phyloP scores from a whole-genome alignment of 1,140 invertebrate species.

The Armadillidium nasatum region DNA sequence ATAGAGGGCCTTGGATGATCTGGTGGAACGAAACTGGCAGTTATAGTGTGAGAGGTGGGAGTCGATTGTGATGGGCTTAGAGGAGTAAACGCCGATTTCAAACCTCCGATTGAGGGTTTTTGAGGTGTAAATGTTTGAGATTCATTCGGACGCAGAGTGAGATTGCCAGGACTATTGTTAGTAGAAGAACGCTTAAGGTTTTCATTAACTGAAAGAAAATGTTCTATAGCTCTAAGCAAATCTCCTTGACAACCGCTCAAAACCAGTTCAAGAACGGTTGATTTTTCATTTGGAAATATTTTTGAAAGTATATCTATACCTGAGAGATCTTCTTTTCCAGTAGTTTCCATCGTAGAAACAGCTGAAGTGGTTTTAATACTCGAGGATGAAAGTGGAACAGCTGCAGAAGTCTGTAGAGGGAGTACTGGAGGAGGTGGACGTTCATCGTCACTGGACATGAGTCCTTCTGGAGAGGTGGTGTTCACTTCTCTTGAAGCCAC shows the following conservation, averaged over 20 bases:
- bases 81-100: conserved; percentile 45
- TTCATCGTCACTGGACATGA: not conserved
- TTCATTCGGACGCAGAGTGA: conserved; percentile 18
- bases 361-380: too few relatives aligned
- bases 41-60: conserved; percentile 27
- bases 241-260: conserved; percentile 79
- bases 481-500: not conserved
- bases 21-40: conserved; percentile 25
- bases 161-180: not conserved
- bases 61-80: conserved; percentile 23
- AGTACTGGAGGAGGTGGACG: not conserved
- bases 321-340: conserved; percentile 49
- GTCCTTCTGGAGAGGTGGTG: not conserved
- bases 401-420: too few relatives aligned
- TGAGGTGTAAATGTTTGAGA: conserved; percentile 28
- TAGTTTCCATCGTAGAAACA: not conserved
- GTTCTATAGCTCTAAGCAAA: conserved; percentile 70
- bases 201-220: conserved; percentile 54
- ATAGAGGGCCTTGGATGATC: conserved; percentile 29
- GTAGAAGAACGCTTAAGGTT: conserved; percentile 32
- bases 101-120: conserved; percentile 40
- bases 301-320: conserved; percentile 77
- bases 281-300: conserved; percentile 77
- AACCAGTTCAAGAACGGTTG: conserved; percentile 79
- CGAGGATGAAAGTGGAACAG: too few relatives aligned